Percentiles rank a stretch among this genome's conserved stretches.
phyloP scores from a whole-genome alignment of 2,797 vertebrate genomes.

The Notoglanidium macrostoma region DNA sequence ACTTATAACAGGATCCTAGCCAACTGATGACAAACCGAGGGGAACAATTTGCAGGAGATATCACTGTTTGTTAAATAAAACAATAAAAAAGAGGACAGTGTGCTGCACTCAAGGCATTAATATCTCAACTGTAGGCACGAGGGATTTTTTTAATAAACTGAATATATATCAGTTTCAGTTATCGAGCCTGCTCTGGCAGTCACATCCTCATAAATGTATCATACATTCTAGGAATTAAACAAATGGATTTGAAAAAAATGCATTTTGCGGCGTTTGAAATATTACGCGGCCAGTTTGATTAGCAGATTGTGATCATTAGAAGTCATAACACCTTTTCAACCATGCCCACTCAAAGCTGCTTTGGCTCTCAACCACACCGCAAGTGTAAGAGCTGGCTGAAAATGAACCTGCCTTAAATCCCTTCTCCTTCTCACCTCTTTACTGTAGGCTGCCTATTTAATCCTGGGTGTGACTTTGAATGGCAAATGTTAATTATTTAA shows the following conservation, averaged over 20 bases:
- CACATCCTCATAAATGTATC: background rate
- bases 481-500: constrained; percentile 68
- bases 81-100: constrained; percentile 12
- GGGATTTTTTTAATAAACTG: background rate
- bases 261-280: constrained; percentile 12
- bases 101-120: background rate
- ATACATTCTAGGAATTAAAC: background rate
- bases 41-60: constrained; percentile 37
- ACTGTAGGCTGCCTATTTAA: constrained; percentile 34
- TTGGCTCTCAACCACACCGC: constrained; percentile 27
- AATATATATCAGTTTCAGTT: background rate
- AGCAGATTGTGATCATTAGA: constrained; percentile 38
- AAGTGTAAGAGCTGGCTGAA: constrained; percentile 11
- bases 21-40: constrained; percentile 62
- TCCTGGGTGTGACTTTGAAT: constrained; percentile 49
- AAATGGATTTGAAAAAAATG: background rate
- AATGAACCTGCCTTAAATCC: constrained; percentile 19
- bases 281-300: constrained; percentile 22
- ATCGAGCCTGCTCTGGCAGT: background rate
- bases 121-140: background rate
- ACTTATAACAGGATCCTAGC: constrained; percentile 73
- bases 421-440: constrained; percentile 31
- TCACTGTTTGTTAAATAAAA: constrained; percentile 14
- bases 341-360: constrained; percentile 45
- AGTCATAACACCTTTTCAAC: constrained; percentile 46